Evolutionary conservation across 1,140 invertebrate genomes (phyloP), one percentile per base, ranked within the genome.

Genomic region (Schlechtendalia chinensis): DNA sequence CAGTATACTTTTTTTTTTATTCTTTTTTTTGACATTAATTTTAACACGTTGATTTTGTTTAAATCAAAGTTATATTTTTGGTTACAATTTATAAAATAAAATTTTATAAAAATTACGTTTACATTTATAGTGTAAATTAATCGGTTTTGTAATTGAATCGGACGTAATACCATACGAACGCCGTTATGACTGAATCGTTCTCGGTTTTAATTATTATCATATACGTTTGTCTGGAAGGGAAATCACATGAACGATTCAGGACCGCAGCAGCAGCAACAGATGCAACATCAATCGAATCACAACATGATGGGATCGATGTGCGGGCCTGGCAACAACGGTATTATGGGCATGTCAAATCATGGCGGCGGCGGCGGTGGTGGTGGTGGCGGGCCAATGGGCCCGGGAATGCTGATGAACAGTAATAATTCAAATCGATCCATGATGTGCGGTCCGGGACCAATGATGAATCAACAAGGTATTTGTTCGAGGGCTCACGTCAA

Each of bases 391-490:
- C 45, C 58, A 27, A 82, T 82, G 81, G 61, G 77, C 45, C 77
- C 81, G 32, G 81, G 81, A 22, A 63, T 65, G 58, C 12, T 72
- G 17, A 72, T 72, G 17, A 69, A 69, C 22, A 69, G 8, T 32
- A 69, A 69, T 69, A 72, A 72, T 72, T 54, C 69, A 19, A 72
- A 72, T 29, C 24, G 24, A 54, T 54, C 47, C 53, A 72, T 72
- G 69, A 72, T 72, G 69, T 24, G 69, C 5, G 75, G 77, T 27
- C 65, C 79, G 10, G 65, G 81, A 5, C 27, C n/a, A 11, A 63
- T 79, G 58, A 79, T 79, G 39, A 79, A 61, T 63, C 75, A 79
- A n/a, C 75, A 79, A 63, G 58, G 58, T 79, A 79, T 79, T 39
- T 45, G n/a, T n/a, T n/a, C n/a, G n/a, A n/a, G n/a, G n/a, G n/a